Base-by-base conservation (phyloP, 30 jellyfish, hydroid and myxozoan genomes). In the Nemopilema nomurai region DNA sequence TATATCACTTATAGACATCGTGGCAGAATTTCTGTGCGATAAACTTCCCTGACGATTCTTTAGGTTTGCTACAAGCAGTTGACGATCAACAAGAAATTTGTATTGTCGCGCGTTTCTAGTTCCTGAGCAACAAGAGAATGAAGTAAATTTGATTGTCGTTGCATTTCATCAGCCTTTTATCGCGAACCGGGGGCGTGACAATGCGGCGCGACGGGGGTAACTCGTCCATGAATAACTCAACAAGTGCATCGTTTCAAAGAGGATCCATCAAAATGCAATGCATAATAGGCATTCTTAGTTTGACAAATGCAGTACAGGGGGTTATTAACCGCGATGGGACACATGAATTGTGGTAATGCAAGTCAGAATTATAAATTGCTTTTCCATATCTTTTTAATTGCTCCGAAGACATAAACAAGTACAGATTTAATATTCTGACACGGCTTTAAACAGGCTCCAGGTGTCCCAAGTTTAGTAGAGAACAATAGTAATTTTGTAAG, bases 1-100 rank as follows among this genome's bases (percentile, higher is more conserved):
- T 16, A 94, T 96, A 50, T 95, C 99, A 81, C 97, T 95, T 89
- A 90, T 75, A 86, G 97, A 76, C 99, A 89, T 89, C 28, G 18
- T 86, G 74, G 27, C 62, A 64, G 77, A 27, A 76, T 16, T 32
- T 70, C 27, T 87, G 89, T 0, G 17, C 74, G 77, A 50, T 63
- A 28, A 28, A 29, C 64, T 74, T 67, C 79, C 30, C 18, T 65
- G 32, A 27, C 76, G 24, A 69, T 66, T 1, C 81, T 72, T 83
- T 85, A 57, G 89, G 89, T 79, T 65, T 77, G 66, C 57, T 64
- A 69, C 65, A 20, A 80, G 75, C 84, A 75, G 32, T 24, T 30
- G 68, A 26, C 41, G 77, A 62, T 76, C 84, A 79, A 71, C 83
- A 53, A 76, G 64, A 86, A 85, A 67, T 86, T 91, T 80, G 94